Evolutionary conservation across 1,140 invertebrate genomes (phyloP).

Genomic region (Neotoxoptera formosana): DNA sequence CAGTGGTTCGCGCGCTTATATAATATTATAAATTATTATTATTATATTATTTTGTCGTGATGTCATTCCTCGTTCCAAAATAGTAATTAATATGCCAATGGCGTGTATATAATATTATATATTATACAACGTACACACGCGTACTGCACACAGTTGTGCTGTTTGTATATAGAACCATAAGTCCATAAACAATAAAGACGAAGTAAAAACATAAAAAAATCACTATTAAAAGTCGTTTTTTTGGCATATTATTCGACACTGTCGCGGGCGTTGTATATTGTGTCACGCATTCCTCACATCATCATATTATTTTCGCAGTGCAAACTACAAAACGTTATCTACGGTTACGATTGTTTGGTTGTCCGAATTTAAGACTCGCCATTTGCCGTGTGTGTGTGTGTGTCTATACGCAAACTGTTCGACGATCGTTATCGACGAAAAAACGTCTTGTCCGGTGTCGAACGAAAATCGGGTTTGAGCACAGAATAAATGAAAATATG

Average conservation of each 20-base stretch:
- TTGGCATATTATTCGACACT: background rate
- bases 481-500: too few relatives aligned
- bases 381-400: too few relatives aligned
- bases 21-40: background rate
- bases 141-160: background rate
- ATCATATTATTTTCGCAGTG: background rate
- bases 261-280: background rate
- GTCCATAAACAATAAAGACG: background rate
- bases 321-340: background rate
- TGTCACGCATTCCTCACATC: background rate
- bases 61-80: background rate
- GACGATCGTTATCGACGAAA: background rate
- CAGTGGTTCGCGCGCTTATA: background rate
- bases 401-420: too few relatives aligned
- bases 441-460: background rate
- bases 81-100: background rate
- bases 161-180: background rate
- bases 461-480: background rate
- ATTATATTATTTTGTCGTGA: too few relatives aligned
- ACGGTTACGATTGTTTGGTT: background rate
- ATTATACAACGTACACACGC: too few relatives aligned
- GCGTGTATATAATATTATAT: too few relatives aligned
- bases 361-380: background rate
- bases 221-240: background rate
- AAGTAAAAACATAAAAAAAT: too few relatives aligned